These are phyloP conservation scores for Oxyura jamaicensis DNA, from an alignment of 2,113 vertebrate genomes.

Conservation along the genomic window DNA sequence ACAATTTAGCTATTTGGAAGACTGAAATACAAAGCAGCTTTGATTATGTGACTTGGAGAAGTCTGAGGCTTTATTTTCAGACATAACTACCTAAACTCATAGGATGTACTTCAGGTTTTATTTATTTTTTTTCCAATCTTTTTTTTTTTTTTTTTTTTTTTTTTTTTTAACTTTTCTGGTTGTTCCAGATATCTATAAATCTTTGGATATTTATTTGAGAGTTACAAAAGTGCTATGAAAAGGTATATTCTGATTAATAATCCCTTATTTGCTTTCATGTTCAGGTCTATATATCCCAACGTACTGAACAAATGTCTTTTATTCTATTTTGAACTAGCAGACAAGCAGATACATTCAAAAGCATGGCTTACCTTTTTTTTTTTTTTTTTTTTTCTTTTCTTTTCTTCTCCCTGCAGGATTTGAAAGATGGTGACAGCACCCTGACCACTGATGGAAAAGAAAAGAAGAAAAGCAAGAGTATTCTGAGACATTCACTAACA, in stretches of 20 bases:
- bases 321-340: neutral
- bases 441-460: neutral
- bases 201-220: neutral
- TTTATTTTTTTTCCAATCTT: too few species aligned
- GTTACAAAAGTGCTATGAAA: neutral
- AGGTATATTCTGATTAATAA: neutral
- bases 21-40: slow-evolving; percentile 64
- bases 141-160: neutral
- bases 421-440: neutral
- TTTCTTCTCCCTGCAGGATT: fast-evolving
- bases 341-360: neutral
- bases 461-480: neutral
- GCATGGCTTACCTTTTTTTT: neutral
- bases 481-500: neutral
- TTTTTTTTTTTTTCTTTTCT: neutral
- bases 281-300: neutral
- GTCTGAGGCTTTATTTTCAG: slow-evolving; percentile 18
- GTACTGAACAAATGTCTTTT: neutral
- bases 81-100: neutral
- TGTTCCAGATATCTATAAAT: neutral
- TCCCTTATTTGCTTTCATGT: neutral
- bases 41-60: slow-evolving; percentile 25
- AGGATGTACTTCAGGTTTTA: neutral
- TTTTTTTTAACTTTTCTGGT: neutral
- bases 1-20: neutral